phyloP scores from a whole-genome alignment of 2,113 vertebrate genomes.

The Antechinus stuartii region DNA sequence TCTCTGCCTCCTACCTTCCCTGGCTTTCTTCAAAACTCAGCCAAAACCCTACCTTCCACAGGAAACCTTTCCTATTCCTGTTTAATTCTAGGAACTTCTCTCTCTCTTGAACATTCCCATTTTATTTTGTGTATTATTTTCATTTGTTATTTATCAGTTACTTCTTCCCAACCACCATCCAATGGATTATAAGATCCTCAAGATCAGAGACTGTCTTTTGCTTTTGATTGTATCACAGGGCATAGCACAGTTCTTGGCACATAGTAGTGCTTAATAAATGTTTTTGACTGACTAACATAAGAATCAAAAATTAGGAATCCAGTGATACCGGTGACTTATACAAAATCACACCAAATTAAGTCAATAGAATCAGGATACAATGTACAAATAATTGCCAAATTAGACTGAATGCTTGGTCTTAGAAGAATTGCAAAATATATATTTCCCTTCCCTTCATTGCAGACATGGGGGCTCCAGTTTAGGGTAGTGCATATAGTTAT shows the following conservation, averaged over 20 bases:
- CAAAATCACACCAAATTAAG: neutral
- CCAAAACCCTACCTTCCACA: neutral
- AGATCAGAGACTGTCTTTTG: neutral
- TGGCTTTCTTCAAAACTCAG: neutral
- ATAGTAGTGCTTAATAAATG: neutral
- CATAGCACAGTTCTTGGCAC: too few species aligned
- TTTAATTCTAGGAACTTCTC: neutral
- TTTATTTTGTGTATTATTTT: neutral
- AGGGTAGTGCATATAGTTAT: neutral
- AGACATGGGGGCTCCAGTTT: neutral
- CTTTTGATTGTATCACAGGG: neutral
- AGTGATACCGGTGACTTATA: neutral
- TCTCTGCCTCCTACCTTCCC: neutral
- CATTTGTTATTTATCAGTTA: neutral
- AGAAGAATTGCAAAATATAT: neutral
- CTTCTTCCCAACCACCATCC: neutral
- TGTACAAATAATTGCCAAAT: neutral
- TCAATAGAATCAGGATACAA: neutral
- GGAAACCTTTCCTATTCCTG: neutral
- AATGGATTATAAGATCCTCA: neutral
- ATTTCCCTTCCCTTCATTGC: neutral
- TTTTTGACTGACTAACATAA: neutral
- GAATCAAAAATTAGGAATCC: neutral
- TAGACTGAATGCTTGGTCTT: neutral
- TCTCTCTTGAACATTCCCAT: neutral